These are phyloP conservation scores for Drosophila anceps DNA, from an alignment of 2,888 invertebrate genomes.

Conservation along the genomic window DNA sequence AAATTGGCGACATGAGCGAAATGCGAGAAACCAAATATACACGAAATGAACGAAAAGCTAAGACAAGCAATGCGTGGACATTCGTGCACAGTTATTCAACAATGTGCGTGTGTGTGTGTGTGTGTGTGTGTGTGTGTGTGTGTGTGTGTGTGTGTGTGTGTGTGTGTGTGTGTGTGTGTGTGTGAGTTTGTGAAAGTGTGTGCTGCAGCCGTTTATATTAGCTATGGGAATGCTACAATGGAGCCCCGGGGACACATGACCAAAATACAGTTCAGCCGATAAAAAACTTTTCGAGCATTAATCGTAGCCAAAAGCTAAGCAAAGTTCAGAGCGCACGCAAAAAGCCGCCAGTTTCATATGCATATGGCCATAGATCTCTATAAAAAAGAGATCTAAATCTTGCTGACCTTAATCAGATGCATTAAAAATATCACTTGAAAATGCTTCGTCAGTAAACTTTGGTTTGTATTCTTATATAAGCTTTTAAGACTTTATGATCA, in stretches of 20 bases:
- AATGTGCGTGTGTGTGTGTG: slow-evolving; percentile 8
- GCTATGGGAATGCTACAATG: slow-evolving; percentile 53
- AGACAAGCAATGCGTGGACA: slow-evolving; percentile 24
- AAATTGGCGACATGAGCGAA: slow-evolving; percentile 70
- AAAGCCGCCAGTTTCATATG: too few relatives aligned
- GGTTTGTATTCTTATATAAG: too few relatives aligned
- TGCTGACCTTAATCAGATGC: too few relatives aligned
- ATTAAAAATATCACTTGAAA: too few relatives aligned
- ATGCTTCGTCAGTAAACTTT: too few relatives aligned
- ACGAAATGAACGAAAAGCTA: slow-evolving; percentile 42
- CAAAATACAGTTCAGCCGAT: slow-evolving; percentile 34
- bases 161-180: neutral
- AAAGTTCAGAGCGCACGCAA: neutral
- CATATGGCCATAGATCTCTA: too few relatives aligned
- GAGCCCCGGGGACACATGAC: slow-evolving; percentile 46
- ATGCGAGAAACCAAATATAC: slow-evolving; percentile 55
- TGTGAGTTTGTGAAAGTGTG: slow-evolving; percentile 17
- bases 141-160: slow-evolving; percentile 20
- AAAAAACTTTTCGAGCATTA: slow-evolving; percentile 18
- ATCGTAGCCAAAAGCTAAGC: neutral
- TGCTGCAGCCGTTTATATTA: slow-evolving; percentile 38
- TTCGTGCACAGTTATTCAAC: slow-evolving; percentile 31
- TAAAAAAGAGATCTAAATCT: too few relatives aligned
- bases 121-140: neutral
- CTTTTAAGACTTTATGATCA: too few relatives aligned